Evolutionary conservation across 2,797 vertebrate species (phyloP).

Genomic region (Sebastes kiyomatsui): DNA sequence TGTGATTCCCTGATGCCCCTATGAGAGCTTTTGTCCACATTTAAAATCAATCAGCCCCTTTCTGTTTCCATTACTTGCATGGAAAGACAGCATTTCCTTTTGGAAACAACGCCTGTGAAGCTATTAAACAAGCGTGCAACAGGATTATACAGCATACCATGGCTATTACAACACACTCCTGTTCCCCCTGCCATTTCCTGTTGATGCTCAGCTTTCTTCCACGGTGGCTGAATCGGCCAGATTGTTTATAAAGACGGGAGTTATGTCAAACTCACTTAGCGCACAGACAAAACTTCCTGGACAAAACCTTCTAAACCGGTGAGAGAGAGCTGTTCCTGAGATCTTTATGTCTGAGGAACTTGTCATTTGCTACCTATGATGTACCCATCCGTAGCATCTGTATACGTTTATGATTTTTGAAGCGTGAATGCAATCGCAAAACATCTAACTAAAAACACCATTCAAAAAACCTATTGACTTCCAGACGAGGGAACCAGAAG

Average conservation of each 20-base stretch:
- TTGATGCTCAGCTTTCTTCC: constrained; percentile 54
- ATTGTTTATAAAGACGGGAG: constrained; percentile 22
- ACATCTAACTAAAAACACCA: too few relatives aligned
- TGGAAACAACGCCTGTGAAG: constrained; percentile 46
- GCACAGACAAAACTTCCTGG: not conserved
- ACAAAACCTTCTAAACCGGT: not conserved
- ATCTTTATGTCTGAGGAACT: not conserved
- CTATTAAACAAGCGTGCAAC: constrained; percentile 63
- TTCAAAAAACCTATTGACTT: too few relatives aligned
- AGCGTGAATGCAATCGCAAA: too few relatives aligned
- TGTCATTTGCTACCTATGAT: not conserved
- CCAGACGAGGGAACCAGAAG: too few relatives aligned
- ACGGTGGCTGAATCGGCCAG: constrained; percentile 8
- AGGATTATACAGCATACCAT: constrained; percentile 67
- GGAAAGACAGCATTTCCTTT: constrained; percentile 51
- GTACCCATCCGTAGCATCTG: not conserved
- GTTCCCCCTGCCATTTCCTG: constrained; percentile 65
- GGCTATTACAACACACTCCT: constrained; percentile 57
- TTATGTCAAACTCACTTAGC: constrained; percentile 25
- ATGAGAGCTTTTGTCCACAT: constrained; percentile 42
- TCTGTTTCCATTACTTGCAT: constrained; percentile 32
- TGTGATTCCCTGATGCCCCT: constrained; percentile 25
- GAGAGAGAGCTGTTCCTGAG: not conserved
- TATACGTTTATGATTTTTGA: too few relatives aligned
- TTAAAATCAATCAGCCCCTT: constrained; percentile 46